A percentile compares a stretch with the other conserved stretches of the same genome.
These are phyloP conservation scores for Nebria brevicollis DNA, from an alignment of 2,888 invertebrate genomes.

Conservation along the genomic window DNA sequence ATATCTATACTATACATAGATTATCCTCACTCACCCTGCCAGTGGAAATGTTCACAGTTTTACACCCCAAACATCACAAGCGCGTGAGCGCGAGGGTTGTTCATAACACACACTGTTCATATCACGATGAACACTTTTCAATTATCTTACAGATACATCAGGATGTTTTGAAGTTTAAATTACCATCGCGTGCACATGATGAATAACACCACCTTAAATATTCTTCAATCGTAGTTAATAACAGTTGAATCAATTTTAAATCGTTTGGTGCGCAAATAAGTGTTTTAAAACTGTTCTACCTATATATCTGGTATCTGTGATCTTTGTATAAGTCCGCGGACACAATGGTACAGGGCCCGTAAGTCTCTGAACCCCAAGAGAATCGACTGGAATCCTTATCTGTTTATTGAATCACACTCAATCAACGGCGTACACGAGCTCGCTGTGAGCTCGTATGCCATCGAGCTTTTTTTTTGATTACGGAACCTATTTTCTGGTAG, in stretches of 20 bases:
- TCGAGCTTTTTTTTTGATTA: too few relatives aligned
- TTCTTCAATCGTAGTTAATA: too few relatives aligned
- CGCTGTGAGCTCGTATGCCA: too few relatives aligned
- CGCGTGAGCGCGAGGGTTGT: not conserved
- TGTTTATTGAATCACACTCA: slow-evolving; percentile 26
- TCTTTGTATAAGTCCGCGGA: slow-evolving; percentile 5
- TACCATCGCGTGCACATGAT: not conserved
- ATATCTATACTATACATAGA: slow-evolving; percentile 45
- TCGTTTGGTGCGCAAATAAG: not conserved
- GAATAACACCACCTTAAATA: not conserved
- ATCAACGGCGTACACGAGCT: slow-evolving; percentile 3
- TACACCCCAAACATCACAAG: slow-evolving; percentile 21
- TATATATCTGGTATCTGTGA: slow-evolving; percentile 2
- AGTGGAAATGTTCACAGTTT: slow-evolving; percentile 41
- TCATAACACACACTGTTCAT: slow-evolving; percentile 9
- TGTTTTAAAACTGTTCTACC: slow-evolving; percentile 5
- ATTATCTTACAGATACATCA: not conserved
- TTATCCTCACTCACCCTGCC: slow-evolving; percentile 16
- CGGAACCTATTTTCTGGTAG: not conserved
- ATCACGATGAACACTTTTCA: not conserved
- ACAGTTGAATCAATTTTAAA: not conserved
- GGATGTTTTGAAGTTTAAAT: slow-evolving; percentile 11
- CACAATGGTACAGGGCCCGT: slow-evolving; percentile 16
- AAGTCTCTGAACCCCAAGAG: not conserved
- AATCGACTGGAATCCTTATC: slow-evolving; percentile 21